Base-by-base conservation (phyloP, 2,888 invertebrate species). In the Macrosoma leucophasiata region DNA sequence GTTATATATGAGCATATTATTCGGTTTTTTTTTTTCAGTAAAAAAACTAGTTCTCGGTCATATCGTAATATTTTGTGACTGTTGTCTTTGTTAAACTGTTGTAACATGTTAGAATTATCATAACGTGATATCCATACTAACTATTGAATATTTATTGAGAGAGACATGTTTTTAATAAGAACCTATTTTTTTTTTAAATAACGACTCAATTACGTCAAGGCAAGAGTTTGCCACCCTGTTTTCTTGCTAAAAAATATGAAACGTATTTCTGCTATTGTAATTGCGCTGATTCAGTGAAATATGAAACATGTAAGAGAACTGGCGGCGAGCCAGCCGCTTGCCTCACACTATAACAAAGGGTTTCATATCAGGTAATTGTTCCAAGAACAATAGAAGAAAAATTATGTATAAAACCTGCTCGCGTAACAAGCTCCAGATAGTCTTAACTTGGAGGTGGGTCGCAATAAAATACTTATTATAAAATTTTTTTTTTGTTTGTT, bases 301-400 rank as follows among this genome's bases (percentile, higher is more conserved):
- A 78, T 77, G 72, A 77, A 78, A 75, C 73, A 72, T 77, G 68
- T 65, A 67, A 5, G 65, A 48, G 50, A 61, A 60, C 63, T 78
- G 77, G 77, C 77, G 53, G 55, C 48, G 51, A 59, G 78, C 78
- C 79, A 78, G 71, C 57, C 67, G 74, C 69, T 74, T 66, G 72
- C 73, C 67, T 67, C 69, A 72, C 67, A 64, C 71, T 71, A 56
- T 65, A 70, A 76, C 74, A 73, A 74, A 76, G 73, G 68, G 73
- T 68, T 73, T 77, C 68, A 75, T 72, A 73, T 71, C 71, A 72
- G 71, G 62, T 73, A 72, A 74, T 71, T 75, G 70, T 74, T 67
- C 63, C 63, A 67, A 73, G 71, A 73, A 74, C 73, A 75, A 74
- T 69, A 59, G 61, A 49, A 60, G 61, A 63, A 69, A 69, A n/a